These are phyloP conservation scores for Dryococelus australis DNA, from an alignment of 2,888 invertebrate species.

Conservation along the genomic window DNA sequence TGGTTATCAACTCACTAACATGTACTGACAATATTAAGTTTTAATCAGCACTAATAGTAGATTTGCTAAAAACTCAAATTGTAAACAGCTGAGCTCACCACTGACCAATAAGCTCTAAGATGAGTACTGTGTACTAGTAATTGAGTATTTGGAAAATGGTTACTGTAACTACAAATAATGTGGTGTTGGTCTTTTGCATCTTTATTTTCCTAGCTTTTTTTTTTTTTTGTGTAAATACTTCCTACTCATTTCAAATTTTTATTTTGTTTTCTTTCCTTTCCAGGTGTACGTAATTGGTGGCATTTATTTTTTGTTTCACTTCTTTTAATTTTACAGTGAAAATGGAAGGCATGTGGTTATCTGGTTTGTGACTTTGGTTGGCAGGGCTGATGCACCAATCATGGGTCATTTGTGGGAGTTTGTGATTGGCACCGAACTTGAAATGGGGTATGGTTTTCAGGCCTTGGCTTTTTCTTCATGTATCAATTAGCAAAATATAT, in stretches of 20 bases:
- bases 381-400: slow-evolving; percentile 97
- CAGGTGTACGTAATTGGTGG: neutral
- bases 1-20: too few species aligned
- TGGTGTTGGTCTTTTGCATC: neutral
- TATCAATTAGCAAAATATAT: neutral
- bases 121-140: too few species aligned
- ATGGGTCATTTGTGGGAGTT: slow-evolving; percentile 96
- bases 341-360: neutral
- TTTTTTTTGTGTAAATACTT: neutral
- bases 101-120: too few species aligned
- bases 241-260: neutral
- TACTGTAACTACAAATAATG: neutral
- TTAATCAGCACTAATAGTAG: too few species aligned
- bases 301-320: neutral
- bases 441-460: slow-evolving; percentile 51
- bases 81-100: too few species aligned
- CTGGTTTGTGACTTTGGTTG: slow-evolving; percentile 50
- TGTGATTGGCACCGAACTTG: slow-evolving; percentile 77
- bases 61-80: too few species aligned
- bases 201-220: neutral
- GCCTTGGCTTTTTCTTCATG: neutral
- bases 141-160: neutral
- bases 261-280: neutral
- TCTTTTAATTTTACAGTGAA: neutral
- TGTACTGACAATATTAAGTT: too few species aligned